Evolutionary conservation across 2,888 invertebrate genomes (phyloP).

Genomic region (Caenorhabditis auriculariae): DNA sequence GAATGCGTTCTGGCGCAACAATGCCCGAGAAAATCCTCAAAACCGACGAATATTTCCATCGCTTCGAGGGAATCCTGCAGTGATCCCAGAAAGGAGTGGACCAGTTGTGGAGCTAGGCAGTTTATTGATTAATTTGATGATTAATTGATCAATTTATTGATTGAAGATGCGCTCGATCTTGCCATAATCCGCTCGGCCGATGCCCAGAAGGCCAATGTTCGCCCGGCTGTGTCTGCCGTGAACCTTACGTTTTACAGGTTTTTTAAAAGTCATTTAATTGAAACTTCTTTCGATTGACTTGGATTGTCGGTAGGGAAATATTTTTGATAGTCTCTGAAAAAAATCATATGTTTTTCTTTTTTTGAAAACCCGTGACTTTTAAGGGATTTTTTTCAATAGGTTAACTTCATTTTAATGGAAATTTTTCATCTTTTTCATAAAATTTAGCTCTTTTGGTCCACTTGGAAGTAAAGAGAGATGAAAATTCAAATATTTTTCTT

Average conservation of each 20-base stretch:
- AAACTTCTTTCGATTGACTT: no score
- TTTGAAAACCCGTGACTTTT: no score
- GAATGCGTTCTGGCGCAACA: conserved; percentile 40
- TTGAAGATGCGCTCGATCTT: conserved; percentile 40
- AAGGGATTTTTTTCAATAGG: no score
- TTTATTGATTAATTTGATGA: neutral
- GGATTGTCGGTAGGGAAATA: no score
- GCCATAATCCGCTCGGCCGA: conserved; percentile 36
- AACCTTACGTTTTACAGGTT: conserved; percentile 32
- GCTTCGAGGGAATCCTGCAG: conserved; percentile 17
- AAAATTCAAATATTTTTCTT: no score
- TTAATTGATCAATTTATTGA: neutral
- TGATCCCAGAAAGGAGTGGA: conserved; percentile 46
- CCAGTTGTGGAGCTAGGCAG: conserved; percentile 31
- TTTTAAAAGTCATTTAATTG: no score
- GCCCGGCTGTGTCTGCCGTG: conserved; percentile 50
- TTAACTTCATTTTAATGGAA: no score
- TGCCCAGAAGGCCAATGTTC: conserved; percentile 37
- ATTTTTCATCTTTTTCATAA: no score
- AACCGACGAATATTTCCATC: conserved; percentile 9
- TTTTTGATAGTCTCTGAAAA: no score
- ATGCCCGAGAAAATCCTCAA: conserved; percentile 30
- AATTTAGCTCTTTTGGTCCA: no score
- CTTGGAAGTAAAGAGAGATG: no score
- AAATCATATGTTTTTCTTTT: no score